phyloP scores from a whole-genome alignment of 2,797 vertebrate genomes.

The Avahi laniger region DNA sequence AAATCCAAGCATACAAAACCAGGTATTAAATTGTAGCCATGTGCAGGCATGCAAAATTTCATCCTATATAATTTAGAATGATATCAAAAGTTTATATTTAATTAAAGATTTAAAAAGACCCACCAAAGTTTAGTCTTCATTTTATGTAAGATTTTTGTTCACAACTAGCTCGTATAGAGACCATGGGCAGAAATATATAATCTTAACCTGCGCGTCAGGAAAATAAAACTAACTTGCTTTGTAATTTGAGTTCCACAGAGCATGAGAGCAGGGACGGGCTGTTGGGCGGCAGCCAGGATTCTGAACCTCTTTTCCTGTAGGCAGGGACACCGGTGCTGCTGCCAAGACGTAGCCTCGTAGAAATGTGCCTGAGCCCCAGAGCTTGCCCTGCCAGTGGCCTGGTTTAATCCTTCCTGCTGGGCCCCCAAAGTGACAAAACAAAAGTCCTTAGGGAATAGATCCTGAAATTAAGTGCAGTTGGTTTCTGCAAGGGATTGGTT shows the following conservation, averaged over 20 bases:
- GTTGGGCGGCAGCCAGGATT: not conserved
- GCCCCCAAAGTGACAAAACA: not conserved
- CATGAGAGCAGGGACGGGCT: not conserved
- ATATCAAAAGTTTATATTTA: not conserved
- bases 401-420: not conserved
- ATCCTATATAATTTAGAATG: not conserved
- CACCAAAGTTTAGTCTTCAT: not conserved
- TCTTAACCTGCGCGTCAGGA: not conserved
- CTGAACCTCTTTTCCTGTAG: not conserved
- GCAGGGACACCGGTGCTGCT: too few species aligned
- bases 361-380: too few species aligned
- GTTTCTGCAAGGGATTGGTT: not conserved
- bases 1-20: not conserved
- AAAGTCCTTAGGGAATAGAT: not conserved
- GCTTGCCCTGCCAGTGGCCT: not conserved
- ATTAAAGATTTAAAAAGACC: not conserved
- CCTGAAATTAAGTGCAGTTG: not conserved
- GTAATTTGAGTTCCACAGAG: not conserved
- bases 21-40: not conserved
- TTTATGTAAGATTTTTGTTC: conserved; percentile 19
- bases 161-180: not conserved
- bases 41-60: not conserved
- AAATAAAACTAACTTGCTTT: conserved; percentile 21
- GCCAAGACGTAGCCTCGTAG: not conserved
- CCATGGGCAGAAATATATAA: not conserved